Base-by-base conservation (phyloP, 92 coral and sea anemone genomes). In the Epizoanthus stellaris region DNA sequence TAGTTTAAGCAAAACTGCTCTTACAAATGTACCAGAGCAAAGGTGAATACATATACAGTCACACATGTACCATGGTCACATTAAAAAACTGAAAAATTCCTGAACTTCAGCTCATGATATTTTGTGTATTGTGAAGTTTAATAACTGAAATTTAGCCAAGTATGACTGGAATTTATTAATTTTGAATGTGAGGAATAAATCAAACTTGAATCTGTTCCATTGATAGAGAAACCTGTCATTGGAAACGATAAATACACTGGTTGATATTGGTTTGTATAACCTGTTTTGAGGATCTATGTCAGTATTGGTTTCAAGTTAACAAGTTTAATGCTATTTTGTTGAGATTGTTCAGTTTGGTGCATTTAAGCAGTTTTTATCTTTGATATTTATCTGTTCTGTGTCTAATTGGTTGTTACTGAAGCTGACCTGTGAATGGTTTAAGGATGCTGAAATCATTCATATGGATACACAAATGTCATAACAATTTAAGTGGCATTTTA, bases 91-190 rank as follows among this genome's bases (percentile, higher is more conserved):
- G 58, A 10, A 21, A 17, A 63, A 20, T 36, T 1, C 45, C 39
- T 42, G 14, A 14, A 20, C 59, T 67, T 62, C 40, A 66, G 2
- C 0, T 21, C 53, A 21, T 53, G 21, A 42, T 17, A 39, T 77
- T 17, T 60, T 77, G 59, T 15, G 25, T 45, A 21, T 63, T 62
- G 25, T 39, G 65, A 79, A 42, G 25, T 62, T 79, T 62, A 79
- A 62, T 64, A 79, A 79, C 61, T 39, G 40, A 61, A 64, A 64
- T 62, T 43, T 62, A 67, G 15, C 72, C 47, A 67, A 79, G 67
- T 70, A 79, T 79, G 83, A 43, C 72, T 62, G 83, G 72, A 43
- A 63, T 79, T 64, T 43, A 79, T 79, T 79, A 79, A 67, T 79
- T 63, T 64, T 79, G 25, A 62, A 79, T 40, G 63, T 45, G 71